Evolutionary conservation across 2,797 vertebrate genomes (phyloP), one percentile per base, ranked within the genome.

Genomic region (Leptatherina wallacei): DNA sequence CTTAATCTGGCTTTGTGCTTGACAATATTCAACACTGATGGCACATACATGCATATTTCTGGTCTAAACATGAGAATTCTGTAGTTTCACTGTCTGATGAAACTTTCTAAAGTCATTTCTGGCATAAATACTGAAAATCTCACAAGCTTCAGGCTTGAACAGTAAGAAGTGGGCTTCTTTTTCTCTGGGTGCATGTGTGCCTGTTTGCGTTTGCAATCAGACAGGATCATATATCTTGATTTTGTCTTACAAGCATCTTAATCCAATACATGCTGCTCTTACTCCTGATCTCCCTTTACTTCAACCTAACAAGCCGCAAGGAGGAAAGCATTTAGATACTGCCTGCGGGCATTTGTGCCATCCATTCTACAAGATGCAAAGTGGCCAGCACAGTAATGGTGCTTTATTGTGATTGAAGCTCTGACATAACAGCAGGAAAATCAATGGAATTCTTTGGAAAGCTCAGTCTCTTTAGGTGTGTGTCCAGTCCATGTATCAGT

Each of bases 341-440:
- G 56, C 2, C 18, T 60, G 61, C 18, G 68, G 51, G 65, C 2
- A 32, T 70, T 59, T 22, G 69, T 73, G 73, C 66, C 70, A 76
- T 77, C 74, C 65, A 66, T 82, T 75, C 83, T 64, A 77, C 49
- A 68, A 65, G 68, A 84, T 65, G 61, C 80, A 88, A 75, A 90
- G 80, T 83, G 77, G 76, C 73, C 63, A 64, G 79, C 67, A 33
- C 88, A 69, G 84, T 91, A 90, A 92, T 90, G 89, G 84, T 35
- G 58, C 82, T 84, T 89, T 79, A 92, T 87, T 83, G 82, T 82
- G 89, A 93, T 86, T 83, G 88, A 91, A 79, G 82, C 85, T 83
- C 64, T 65, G 47, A 82, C 71, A 72, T 78, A 81, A 78, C 79
- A 69, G 75, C 76, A 73, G 60, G 36, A 86, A 90, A 91, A 94